Evolutionary conservation across 2,113 vertebrate species (phyloP).

Genomic region (Sardina pilchardus): DNA sequence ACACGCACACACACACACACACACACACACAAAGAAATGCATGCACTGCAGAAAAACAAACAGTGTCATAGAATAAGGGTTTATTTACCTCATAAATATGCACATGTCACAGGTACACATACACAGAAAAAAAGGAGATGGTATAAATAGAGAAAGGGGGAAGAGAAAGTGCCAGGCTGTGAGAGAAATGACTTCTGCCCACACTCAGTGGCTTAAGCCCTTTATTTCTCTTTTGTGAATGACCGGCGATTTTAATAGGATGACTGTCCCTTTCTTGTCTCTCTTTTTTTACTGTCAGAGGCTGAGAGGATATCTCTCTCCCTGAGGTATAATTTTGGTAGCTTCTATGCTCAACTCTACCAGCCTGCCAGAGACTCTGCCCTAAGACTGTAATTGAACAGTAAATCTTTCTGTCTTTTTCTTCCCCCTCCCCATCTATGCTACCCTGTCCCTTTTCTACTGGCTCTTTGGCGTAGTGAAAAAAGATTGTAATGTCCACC

Average conservation of each 20-base stretch:
- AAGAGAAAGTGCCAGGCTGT: conserved; percentile 1
- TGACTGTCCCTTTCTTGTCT: conserved; percentile 7
- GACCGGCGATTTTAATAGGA: conserved; percentile 39
- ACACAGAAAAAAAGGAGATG: background rate
- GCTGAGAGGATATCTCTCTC: conserved; percentile 36
- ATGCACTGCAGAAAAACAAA: background rate
- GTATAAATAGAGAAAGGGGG: background rate
- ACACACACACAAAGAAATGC: background rate
- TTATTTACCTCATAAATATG: background rate
- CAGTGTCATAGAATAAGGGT: background rate
- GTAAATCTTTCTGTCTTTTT: conserved; percentile 34
- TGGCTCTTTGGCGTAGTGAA: conserved; percentile 30
- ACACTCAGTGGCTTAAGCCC: background rate
- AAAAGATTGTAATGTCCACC: conserved; percentile 23
- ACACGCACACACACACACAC: background rate
- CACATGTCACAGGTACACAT: background rate
- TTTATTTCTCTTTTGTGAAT: conserved; percentile 27
- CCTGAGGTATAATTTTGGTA: conserved; percentile 42
- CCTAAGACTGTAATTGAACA: conserved; percentile 41
- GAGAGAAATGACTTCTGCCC: conserved; percentile 6
- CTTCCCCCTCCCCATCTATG: background rate
- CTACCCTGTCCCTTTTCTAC: background rate
- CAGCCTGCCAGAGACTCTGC: conserved; percentile 25
- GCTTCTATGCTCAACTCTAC: conserved; percentile 28
- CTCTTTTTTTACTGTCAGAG: conserved; percentile 24